Conservation (phyloP, 2,797 vertebrate genomes). For the Anguilla anguilla region DNA sequence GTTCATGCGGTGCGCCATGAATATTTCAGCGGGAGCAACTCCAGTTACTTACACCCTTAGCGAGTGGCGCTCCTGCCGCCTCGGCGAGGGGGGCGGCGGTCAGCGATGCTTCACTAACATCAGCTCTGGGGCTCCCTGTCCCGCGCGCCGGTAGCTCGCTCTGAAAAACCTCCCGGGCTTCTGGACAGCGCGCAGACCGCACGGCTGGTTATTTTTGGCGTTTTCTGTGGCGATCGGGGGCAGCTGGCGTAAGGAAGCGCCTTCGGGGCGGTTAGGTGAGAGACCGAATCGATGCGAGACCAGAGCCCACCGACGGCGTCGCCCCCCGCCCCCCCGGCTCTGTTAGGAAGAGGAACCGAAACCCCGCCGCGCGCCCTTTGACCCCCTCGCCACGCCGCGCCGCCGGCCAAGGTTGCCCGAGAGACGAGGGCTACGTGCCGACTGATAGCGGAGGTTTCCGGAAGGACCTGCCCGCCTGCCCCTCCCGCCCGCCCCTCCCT, state of each 20-base stretch:
- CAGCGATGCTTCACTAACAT: not conserved
- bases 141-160: not conserved
- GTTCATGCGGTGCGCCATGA: slow-evolving; percentile 35
- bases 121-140: not conserved
- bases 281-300: not conserved
- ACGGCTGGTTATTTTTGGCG: not conserved
- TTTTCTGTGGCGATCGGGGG: not conserved
- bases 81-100: not conserved
- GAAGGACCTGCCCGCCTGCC: slow-evolving; percentile 29
- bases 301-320: slow-evolving; percentile 23
- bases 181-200: too few species aligned
- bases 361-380: slow-evolving; percentile 57
- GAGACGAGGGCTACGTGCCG: slow-evolving; percentile 57
- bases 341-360: slow-evolving; percentile 62
- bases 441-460: slow-evolving; percentile 53
- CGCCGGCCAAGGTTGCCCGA: slow-evolving; percentile 63
- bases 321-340: slow-evolving; percentile 53
- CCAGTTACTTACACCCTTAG: slow-evolving; percentile 49
- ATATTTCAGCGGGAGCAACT: slow-evolving; percentile 58
- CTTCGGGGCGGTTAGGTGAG: not conserved
- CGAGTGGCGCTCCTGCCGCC: slow-evolving; percentile 45
- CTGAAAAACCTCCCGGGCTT: not conserved
- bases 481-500: slow-evolving; percentile 51
- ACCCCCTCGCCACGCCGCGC: slow-evolving; percentile 41
- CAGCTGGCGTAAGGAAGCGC: not conserved